phyloP scores from a whole-genome alignment of 2,113 vertebrate species.

The Myiozetetes cayanensis region DNA sequence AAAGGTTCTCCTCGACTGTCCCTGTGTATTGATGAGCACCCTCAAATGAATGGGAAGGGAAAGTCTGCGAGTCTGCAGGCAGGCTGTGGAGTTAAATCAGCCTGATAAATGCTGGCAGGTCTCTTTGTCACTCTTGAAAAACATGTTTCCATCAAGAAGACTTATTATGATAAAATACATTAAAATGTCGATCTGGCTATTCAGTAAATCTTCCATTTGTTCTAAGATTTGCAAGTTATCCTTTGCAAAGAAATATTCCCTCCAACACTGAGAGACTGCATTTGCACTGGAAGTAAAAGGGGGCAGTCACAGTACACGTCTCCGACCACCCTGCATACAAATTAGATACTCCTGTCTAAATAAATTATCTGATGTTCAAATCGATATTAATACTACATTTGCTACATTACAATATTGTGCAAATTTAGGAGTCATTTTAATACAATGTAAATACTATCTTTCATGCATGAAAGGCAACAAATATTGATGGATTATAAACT shows the following conservation, averaged over 20 bases:
- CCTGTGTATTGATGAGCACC: conserved; percentile 33
- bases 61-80: conserved; percentile 47
- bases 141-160: conserved; percentile 71
- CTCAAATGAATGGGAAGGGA: conserved; percentile 30
- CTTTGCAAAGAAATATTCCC: conserved; percentile 67
- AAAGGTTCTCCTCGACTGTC: not conserved
- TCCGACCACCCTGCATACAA: conserved; percentile 76
- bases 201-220: conserved; percentile 78
- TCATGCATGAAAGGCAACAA: conserved; percentile 69
- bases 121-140: conserved; percentile 77
- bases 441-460: conserved; percentile 76
- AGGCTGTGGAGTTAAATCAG: conserved; percentile 62
- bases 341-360: conserved; percentile 77
- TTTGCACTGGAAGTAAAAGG: conserved; percentile 75
- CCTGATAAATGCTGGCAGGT: conserved; percentile 64
- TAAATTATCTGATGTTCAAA: conserved; percentile 79
- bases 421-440: conserved; percentile 76
- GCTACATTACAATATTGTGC: conserved; percentile 77
- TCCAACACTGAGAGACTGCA: conserved; percentile 55
- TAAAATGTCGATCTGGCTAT: conserved; percentile 61
- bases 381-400: conserved; percentile 81
- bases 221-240: conserved; percentile 74
- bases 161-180: conserved; percentile 75
- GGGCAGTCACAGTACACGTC: conserved; percentile 76
- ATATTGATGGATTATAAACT: conserved; percentile 73